Conservation (phyloP, 2,797 vertebrate species). For the Serranus cabrilla region DNA sequence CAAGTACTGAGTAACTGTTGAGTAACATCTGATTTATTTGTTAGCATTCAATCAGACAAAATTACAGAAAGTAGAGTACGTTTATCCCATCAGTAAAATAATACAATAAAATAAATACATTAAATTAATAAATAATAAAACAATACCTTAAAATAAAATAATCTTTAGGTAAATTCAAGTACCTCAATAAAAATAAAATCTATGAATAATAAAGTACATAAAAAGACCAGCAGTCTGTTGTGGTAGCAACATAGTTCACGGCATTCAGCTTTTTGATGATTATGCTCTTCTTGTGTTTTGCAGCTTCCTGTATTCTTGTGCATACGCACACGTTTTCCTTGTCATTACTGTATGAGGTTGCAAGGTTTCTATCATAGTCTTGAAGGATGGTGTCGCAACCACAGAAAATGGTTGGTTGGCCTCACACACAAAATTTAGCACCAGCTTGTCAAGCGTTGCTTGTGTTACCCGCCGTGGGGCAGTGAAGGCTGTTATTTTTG, state of each 20-base stretch:
- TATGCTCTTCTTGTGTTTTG: neutral
- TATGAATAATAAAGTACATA: no score
- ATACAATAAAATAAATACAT: no score
- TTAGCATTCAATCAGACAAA: no score
- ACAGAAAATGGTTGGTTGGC: neutral
- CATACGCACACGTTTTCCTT: conserved; percentile 10
- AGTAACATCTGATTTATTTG: no score
- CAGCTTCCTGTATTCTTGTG: neutral
- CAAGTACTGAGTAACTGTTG: no score
- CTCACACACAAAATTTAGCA: neutral
- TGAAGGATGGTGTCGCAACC: neutral
- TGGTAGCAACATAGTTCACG: neutral
- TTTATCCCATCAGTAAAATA: no score
- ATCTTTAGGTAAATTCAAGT: no score
- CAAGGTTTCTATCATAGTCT: neutral
- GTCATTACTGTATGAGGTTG: conserved; percentile 2
- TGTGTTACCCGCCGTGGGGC: neutral
- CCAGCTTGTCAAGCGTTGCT: neutral
- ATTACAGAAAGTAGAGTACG: no score
- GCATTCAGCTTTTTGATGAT: neutral
- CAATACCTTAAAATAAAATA: no score
- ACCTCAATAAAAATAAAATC: no score
- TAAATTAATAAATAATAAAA: no score
- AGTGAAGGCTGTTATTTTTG: neutral
- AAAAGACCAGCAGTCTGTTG: neutral